Base-by-base conservation (phyloP, 2,113 vertebrate species). In the Silurus glanis region DNA sequence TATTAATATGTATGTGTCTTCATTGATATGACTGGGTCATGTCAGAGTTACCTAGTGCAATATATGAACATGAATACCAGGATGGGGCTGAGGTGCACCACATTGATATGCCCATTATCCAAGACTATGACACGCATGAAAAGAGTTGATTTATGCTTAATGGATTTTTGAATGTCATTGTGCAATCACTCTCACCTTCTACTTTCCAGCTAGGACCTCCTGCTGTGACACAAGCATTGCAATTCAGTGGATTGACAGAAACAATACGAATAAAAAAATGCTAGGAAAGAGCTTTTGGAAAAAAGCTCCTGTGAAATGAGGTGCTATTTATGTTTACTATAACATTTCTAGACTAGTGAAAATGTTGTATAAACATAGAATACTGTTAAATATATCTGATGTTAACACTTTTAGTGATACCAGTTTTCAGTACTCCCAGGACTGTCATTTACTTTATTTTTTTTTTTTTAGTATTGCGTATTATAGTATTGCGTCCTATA, bases 201-300 rank as follows among this genome's bases (percentile, higher is more conserved):
- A 95, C 94, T 94, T 94, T 95, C 95, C 95, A 96, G 94, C 94
- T 95, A 93, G 94, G 92, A 94, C 93, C 93, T 94, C 95, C 94
- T 93, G 94, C 95, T 95, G 93, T 92, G 93, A 91, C 94, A 92
- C 91, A 95, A 94, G 95, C 89, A 92, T 95, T 94, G 91, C 91
- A 93, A 92, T 90, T 90, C 84, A 92, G 87, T 86, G 23, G 80
- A 88, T 89, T 88, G 84, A 69, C 86, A 71, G 82, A 72, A 92
- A 82, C 81, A 90, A 37, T 37, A 37, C 37, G 37, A 88, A 82
- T 81, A 59, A 67, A 79, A 86, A 91, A 88, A 80, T 90, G 74
- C 90, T 90, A 58, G 8, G 84, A 83, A 90, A 87, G 19, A 88
- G 89, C 80, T 87, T 61, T 89, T 89, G 51, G 45, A 51, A 75